A percentile compares a stretch with the other conserved stretches of the same genome.
phyloP scores from a whole-genome alignment of 2,113 vertebrate genomes.

The Limanda limanda region DNA sequence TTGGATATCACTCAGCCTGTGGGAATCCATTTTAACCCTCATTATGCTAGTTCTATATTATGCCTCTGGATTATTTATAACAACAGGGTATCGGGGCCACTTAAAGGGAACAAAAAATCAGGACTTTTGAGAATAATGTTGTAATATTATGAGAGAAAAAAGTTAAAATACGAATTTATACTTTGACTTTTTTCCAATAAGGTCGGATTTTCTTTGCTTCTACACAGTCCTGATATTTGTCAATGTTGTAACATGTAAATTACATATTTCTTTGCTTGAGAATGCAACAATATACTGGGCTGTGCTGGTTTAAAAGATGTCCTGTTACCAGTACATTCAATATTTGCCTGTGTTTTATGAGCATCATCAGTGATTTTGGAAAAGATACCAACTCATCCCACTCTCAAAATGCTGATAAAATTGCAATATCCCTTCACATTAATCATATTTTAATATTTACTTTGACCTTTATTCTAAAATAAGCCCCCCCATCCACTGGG shows the following conservation, averaged over 20 bases:
- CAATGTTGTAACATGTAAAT: too few relatives aligned
- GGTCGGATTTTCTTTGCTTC: too few relatives aligned
- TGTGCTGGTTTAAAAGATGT: not conserved
- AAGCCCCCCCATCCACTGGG: conserved; percentile 35
- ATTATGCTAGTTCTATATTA: not conserved
- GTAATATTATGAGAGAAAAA: too few relatives aligned
- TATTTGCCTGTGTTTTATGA: not conserved
- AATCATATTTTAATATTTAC: conserved; percentile 52
- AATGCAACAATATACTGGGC: too few relatives aligned
- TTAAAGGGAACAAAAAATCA: too few relatives aligned
- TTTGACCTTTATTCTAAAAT: conserved; percentile 63
- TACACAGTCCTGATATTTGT: too few relatives aligned
- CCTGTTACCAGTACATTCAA: not conserved
- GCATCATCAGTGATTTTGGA: not conserved
- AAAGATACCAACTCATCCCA: not conserved
- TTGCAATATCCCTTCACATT: not conserved
- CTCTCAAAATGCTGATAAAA: not conserved
- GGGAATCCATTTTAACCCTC: not conserved
- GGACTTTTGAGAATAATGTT: too few relatives aligned
- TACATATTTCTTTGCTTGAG: not conserved
- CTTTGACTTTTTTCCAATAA: too few relatives aligned
- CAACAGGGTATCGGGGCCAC: too few relatives aligned
- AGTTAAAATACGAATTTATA: too few relatives aligned
- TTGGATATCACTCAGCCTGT: not conserved
- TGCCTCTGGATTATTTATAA: not conserved